Evolutionary conservation across 2,797 vertebrate species (phyloP).

Genomic region (Siniperca obscura): DNA sequence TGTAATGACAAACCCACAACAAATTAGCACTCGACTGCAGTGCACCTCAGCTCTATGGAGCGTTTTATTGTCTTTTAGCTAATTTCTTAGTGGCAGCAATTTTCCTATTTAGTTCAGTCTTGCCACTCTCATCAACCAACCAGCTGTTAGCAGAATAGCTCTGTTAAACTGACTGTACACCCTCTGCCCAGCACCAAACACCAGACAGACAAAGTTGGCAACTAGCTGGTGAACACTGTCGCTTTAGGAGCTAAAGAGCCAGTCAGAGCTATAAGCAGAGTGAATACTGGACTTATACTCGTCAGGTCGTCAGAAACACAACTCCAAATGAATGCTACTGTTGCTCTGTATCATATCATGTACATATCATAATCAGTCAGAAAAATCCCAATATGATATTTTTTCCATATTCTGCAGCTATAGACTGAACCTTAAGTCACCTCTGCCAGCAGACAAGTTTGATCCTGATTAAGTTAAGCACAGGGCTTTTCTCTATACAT

Average conservation of each 20-base stretch:
- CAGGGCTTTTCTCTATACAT: slow-evolving; percentile 32
- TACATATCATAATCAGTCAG: neutral
- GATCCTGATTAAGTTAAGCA: slow-evolving; percentile 9
- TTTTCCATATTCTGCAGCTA: neutral
- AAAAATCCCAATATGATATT: neutral
- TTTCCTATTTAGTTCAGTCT: neutral
- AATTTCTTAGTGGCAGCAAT: neutral
- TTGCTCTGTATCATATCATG: no score
- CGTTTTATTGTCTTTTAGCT: neutral
- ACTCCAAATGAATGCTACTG: neutral
- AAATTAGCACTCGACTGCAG: neutral
- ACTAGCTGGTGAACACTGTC: neutral
- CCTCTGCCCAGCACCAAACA: neutral
- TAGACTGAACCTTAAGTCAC: slow-evolving; percentile 12
- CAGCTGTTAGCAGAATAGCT: neutral
- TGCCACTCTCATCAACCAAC: neutral
- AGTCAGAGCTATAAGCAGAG: neutral
- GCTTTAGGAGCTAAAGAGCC: neutral
- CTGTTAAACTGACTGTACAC: neutral
- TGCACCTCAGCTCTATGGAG: no score
- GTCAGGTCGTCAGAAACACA: neutral
- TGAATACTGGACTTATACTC: neutral
- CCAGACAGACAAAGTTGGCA: neutral
- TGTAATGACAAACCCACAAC: neutral
- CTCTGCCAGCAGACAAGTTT: neutral